phyloP scores from a whole-genome alignment of 1,140 invertebrate genomes.

The Apis dorsata region DNA sequence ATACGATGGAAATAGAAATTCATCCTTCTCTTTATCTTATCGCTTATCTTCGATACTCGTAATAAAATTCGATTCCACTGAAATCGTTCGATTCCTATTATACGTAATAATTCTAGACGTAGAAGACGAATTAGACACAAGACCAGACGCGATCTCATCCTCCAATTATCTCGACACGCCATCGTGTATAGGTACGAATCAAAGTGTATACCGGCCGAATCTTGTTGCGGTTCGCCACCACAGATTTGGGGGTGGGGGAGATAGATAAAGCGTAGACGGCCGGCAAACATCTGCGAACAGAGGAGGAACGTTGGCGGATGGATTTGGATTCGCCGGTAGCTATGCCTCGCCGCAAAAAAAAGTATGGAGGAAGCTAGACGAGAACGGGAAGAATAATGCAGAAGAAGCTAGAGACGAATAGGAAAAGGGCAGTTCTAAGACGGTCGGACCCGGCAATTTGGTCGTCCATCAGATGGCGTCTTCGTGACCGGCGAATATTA shows the following conservation, averaged over 20 bases:
- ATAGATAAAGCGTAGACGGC: constrained; percentile 4
- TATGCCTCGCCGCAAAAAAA: background rate
- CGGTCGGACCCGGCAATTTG: constrained; percentile 68
- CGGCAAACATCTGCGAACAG: constrained; percentile 51
- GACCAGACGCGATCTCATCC: no score
- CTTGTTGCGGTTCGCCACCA: background rate
- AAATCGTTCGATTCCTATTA: no score
- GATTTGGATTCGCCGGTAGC: constrained; percentile 31
- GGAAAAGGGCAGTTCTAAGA: constrained; percentile 49
- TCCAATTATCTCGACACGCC: no score
- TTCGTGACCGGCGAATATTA: constrained; percentile 76
- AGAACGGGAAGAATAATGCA: constrained; percentile 48
- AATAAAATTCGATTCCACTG: no score
- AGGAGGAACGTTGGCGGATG: constrained; percentile 6
- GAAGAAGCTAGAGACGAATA: constrained; percentile 56
- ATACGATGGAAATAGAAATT: no score
- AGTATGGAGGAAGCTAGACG: constrained; percentile 42
- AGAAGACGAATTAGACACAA: no score
- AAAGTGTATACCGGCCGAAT: background rate
- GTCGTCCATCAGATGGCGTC: constrained; percentile 75
- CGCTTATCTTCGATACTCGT: no score
- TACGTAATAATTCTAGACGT: no score
- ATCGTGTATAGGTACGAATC: background rate
- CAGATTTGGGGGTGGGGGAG: no score
- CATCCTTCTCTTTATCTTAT: no score